Evolutionary conservation across 2,797 vertebrate genomes (phyloP), one percentile per base, ranked within the genome.

Genomic region (Xenentodon cancila): DNA sequence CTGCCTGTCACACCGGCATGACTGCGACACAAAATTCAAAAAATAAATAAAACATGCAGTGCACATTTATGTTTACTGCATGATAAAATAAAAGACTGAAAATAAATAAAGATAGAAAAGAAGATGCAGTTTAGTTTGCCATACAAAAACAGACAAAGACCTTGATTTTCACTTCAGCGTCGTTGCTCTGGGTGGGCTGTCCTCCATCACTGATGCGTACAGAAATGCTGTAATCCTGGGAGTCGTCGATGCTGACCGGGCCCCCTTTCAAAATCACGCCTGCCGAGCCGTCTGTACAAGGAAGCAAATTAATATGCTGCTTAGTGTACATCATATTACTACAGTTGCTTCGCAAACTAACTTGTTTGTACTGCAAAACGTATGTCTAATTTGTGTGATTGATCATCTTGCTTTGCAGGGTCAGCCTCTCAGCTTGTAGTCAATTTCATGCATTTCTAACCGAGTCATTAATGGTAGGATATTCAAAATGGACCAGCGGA

Each of bases 151-250:
- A 95, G 37, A 89, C 91, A 89, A 95, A 95, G 52, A 98, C 94
- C 6, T 78, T 90, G 74, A 99, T 94, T 5, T 77, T 15, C 50
- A 98, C 79, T 0, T 75, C 91, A 44, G 77, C 93, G 37, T 92
- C 83, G 82, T 95, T 94, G 53, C 87, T 95, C 76, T 85, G 89
- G 32, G 80, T 32, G 0, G 96, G 96, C 1, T 1, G 68, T 0
- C 95, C 96, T 0, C 95, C 96, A 62, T 99, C 97, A 0, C 89
- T 89, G 88, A 99, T 93, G 74, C 93, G 70, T 19, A 99, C 91
- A 0, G 94, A 90, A 77, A 99, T 83, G 57, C 84, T 82, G 84
- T 97, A 93, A 69, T 94, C 92, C 55, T 89, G 92, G 77, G 92
- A 79, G 7, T 93, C 91, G 0, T 98, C 94, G 46, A 92, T 86